These are phyloP conservation scores for Epizoanthus scotinus DNA, from an alignment of 92 coral and sea anemone species.

Conservation along the genomic window DNA sequence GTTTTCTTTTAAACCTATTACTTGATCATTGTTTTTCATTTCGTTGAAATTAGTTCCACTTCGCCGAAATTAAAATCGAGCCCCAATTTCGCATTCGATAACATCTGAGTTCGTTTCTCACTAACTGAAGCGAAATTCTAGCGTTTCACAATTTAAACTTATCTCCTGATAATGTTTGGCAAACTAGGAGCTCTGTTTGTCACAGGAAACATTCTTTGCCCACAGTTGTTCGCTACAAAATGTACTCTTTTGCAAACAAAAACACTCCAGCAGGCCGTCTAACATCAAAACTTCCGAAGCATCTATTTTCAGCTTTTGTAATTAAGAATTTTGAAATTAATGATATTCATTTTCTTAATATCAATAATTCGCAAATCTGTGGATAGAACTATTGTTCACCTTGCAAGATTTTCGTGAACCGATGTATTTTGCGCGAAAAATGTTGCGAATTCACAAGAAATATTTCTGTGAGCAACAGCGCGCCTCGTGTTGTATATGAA, in stretches of 20 bases:
- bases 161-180: not conserved
- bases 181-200: not conserved
- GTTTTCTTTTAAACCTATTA: conserved; percentile 6
- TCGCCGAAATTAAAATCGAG: conserved; percentile 3
- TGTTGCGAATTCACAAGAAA: too few relatives aligned
- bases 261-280: conserved; percentile 2
- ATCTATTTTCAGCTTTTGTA: not conserved
- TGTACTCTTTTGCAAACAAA: not conserved
- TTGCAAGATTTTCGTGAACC: too few relatives aligned
- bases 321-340: not conserved
- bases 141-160: too few relatives aligned
- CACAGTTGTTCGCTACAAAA: not conserved
- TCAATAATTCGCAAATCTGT: too few relatives aligned
- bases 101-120: not conserved
- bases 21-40: conserved; percentile 4
- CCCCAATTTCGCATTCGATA: not conserved
- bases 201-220: not conserved
- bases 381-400: too few relatives aligned
- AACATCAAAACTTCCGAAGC: not conserved
- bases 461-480: too few relatives aligned
- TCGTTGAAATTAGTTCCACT: not conserved
- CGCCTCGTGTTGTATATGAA: too few relatives aligned
- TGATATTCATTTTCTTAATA: too few relatives aligned
- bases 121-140: too few relatives aligned
- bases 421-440: too few relatives aligned